Evolutionary conservation across 2,113 vertebrate genomes (phyloP).

Genomic region (Sapajus apella): DNA sequence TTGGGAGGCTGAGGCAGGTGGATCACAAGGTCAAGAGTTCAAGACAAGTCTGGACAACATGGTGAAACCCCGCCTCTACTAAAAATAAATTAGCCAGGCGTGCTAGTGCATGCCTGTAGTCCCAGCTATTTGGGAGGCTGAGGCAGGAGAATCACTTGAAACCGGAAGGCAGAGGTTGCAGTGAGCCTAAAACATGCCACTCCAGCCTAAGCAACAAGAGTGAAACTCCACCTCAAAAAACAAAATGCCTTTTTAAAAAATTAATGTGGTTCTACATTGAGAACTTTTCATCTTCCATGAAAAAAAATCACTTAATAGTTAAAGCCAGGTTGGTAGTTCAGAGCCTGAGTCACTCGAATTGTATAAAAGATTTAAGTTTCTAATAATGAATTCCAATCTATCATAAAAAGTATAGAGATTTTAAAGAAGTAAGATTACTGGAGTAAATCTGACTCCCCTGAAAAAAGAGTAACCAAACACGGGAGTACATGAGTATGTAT

Average conservation of each 20-base stretch:
- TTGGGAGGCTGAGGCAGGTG: too few relatives aligned
- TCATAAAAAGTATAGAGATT: not conserved
- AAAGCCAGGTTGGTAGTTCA: constrained; percentile 36
- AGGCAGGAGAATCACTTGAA: too few relatives aligned
- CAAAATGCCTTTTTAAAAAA: not conserved
- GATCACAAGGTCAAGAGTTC: too few relatives aligned
- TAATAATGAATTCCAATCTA: constrained; percentile 25
- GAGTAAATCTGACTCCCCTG: not conserved
- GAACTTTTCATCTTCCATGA: constrained; percentile 28
- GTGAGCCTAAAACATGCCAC: too few relatives aligned
- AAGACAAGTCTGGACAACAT: too few relatives aligned
- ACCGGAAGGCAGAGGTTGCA: too few relatives aligned
- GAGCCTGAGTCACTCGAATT: not conserved
- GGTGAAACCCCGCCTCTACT: too few relatives aligned
- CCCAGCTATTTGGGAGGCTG: too few relatives aligned
- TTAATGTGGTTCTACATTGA: not conserved
- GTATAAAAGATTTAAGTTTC: not conserved
- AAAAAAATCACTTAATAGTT: not conserved
- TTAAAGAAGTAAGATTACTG: constrained; percentile 33
- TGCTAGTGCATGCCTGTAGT: too few relatives aligned
- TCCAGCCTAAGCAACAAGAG: too few relatives aligned
- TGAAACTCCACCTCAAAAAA: not conserved
- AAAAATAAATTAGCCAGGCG: too few relatives aligned
- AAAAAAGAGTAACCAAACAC: not conserved
- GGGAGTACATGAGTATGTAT: not conserved